Conservation (phyloP, 2,797 vertebrate genomes). For the Myioborus miniatus region DNA sequence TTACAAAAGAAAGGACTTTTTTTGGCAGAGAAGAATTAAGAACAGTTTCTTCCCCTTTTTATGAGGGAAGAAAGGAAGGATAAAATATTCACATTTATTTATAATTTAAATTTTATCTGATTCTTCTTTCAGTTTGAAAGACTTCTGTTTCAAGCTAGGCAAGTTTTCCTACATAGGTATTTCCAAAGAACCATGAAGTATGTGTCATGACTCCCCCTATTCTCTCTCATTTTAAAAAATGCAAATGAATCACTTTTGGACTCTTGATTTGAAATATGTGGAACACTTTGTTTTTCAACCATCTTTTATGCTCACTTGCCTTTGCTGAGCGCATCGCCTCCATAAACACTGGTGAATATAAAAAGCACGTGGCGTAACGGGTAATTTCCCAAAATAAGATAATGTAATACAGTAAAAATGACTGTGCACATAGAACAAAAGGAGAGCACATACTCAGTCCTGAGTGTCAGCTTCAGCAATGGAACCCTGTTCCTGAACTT, state of each 20-base stretch:
- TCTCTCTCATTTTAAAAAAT: not conserved
- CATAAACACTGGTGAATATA: not conserved
- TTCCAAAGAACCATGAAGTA: not conserved
- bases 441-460: not conserved
- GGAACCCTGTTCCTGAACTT: not conserved
- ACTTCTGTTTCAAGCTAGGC: not conserved
- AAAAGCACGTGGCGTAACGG: not conserved
- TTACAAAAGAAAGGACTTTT: not conserved
- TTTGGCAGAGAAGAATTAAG: not conserved
- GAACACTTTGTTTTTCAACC: not conserved
- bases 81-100: not conserved
- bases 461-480: not conserved
- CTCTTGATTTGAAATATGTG: not conserved
- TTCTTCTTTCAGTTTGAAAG: not conserved
- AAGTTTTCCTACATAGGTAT: not conserved
- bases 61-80: not conserved
- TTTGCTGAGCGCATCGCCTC: not conserved
- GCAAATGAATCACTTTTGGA: not conserved
- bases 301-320: not conserved
- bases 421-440: not conserved
- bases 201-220: not conserved
- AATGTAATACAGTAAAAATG: not conserved
- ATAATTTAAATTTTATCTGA: not conserved
- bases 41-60: not conserved
- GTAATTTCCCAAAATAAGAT: not conserved